phyloP scores from a whole-genome alignment of 1,140 invertebrate species.

The Archegozetes longisetosus region DNA sequence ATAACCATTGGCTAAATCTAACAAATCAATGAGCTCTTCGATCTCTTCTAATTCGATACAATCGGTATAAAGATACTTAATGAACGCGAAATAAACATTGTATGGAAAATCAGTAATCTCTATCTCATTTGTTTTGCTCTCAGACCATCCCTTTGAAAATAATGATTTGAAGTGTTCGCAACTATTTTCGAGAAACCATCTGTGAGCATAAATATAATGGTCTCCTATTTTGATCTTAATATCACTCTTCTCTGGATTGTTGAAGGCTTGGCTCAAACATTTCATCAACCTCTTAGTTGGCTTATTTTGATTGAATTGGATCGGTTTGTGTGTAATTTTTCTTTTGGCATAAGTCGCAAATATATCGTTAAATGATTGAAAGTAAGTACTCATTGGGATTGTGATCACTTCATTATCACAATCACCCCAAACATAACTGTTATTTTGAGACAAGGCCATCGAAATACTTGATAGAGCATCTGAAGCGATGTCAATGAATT shows the following conservation, averaged over 20 bases:
- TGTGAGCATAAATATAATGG: constrained; percentile 3
- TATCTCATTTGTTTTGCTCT: not conserved
- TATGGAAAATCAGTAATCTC: not conserved
- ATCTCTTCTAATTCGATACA: not conserved
- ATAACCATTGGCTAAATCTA: constrained; percentile 6
- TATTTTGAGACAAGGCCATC: not conserved
- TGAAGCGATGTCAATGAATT: constrained; percentile 1
- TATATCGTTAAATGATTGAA: not conserved
- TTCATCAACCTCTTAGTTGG: not conserved
- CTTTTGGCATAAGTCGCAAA: not conserved
- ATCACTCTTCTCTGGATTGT: not conserved
- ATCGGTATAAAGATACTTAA: constrained; percentile 11
- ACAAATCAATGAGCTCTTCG: not conserved
- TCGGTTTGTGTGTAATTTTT: not conserved
- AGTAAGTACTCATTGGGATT: not conserved
- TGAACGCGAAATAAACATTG: not conserved
- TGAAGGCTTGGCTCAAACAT: not conserved
- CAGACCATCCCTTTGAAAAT: not conserved
- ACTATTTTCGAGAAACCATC: constrained; percentile 5
- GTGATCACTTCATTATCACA: not conserved
- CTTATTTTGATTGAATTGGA: not conserved
- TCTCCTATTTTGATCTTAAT: not conserved
- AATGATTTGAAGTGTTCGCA: constrained; percentile 1
- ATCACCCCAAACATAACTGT: constrained; percentile 6
- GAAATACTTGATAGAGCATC: not conserved